phyloP scores from a whole-genome alignment of 1,140 invertebrate species.

The Agrypnia vestita region DNA sequence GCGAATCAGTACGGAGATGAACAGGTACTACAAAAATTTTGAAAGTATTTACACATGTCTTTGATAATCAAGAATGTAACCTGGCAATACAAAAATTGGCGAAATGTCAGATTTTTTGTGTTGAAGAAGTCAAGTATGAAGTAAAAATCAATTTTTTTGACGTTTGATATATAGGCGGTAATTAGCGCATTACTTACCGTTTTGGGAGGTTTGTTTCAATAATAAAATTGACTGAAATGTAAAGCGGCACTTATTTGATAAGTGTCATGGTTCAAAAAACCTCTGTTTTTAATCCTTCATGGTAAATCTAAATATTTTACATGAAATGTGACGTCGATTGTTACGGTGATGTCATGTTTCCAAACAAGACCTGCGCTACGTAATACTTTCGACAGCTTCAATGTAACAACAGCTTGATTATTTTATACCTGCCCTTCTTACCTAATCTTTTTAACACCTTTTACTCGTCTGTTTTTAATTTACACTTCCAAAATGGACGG shows the following conservation, averaged over 20 bases:
- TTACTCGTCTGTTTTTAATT: neutral
- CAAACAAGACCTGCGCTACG: conserved; percentile 46
- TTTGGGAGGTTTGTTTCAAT: neutral
- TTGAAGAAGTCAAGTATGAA: neutral
- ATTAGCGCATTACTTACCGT: conserved; percentile 34
- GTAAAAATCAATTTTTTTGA: conserved; percentile 58
- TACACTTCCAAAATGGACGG: conserved; percentile 42
- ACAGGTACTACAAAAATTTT: neutral
- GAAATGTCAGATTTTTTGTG: conserved; percentile 55
- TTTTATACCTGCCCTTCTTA: conserved; percentile 18
- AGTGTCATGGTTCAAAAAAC: conserved; percentile 21
- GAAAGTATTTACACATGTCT: neutral
- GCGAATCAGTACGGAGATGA: neutral
- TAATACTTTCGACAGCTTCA: conserved; percentile 30
- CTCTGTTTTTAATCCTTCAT: conserved; percentile 5
- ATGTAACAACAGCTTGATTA: conserved; percentile 37
- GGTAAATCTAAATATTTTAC: conserved; percentile 10
- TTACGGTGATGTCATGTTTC: conserved; percentile 51
- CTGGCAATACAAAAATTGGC: conserved; percentile 52
- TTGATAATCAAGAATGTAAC: neutral
- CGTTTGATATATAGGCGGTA: conserved; percentile 49
- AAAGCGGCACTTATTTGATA: neutral
- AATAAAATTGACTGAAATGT: conserved; percentile 21
- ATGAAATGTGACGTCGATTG: conserved; percentile 44
- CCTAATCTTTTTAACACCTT: conserved; percentile 13